Conservation (phyloP, 2,113 vertebrate species). For the Terrapene triunguis region DNA sequence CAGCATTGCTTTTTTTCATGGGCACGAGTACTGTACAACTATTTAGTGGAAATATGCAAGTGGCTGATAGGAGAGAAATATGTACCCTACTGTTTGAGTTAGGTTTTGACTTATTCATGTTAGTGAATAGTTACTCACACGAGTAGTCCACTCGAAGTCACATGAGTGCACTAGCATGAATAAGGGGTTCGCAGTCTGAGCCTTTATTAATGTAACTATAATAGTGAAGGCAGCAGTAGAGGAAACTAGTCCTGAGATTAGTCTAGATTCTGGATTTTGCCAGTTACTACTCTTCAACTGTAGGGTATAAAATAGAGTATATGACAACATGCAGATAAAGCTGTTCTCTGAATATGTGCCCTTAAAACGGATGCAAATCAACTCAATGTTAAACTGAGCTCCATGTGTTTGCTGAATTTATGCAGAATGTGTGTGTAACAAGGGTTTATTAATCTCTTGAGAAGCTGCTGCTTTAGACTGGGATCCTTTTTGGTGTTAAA, state of each 20-base stretch:
- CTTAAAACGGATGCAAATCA: neutral
- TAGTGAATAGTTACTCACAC: rapidly evolving
- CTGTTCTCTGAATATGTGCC: neutral
- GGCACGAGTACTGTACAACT: neutral
- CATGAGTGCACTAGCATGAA: neutral
- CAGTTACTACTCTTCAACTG: neutral
- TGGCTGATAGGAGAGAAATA: neutral
- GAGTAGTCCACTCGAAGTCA: neutral
- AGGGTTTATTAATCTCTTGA: neutral
- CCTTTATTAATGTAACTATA: neutral
- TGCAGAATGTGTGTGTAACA: neutral
- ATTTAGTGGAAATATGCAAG: neutral
- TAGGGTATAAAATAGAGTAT: neutral
- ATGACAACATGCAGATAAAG: neutral
- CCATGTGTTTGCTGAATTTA: rapidly evolving
- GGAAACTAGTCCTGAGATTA: neutral
- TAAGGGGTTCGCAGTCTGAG: constrained; percentile 38
- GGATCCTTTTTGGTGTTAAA: neutral
- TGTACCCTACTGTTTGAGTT: neutral
- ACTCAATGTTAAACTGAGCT: neutral
- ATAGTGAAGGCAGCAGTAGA: neutral
- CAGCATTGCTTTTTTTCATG: neutral
- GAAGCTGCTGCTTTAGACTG: neutral
- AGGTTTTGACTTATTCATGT: rapidly evolving
- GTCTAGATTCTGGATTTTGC: neutral